These are phyloP conservation scores for Mugil cephalus DNA, from an alignment of 2,113 vertebrate genomes.

Conservation along the genomic window DNA sequence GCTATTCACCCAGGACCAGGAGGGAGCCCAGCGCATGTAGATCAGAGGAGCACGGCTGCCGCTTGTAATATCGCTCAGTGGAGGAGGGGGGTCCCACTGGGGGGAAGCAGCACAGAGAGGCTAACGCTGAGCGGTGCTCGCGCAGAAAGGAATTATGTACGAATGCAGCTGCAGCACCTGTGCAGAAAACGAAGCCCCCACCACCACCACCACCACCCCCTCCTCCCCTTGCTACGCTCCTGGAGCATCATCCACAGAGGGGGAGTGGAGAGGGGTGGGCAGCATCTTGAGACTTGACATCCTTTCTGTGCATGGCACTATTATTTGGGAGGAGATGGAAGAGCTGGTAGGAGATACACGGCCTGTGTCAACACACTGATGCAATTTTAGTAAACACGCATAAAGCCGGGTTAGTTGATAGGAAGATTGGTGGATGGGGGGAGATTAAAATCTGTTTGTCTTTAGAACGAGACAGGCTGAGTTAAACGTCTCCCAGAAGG, in stretches of 20 bases:
- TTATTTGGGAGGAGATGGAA: conserved; percentile 82
- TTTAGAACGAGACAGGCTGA: conserved; percentile 52
- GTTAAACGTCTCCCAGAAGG: conserved; percentile 32
- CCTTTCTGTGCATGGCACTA: conserved; percentile 81
- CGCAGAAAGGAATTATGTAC: conserved; percentile 79
- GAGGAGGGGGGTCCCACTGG: conserved; percentile 80
- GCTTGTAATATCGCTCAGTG: conserved; percentile 86
- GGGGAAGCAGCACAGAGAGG: conserved; percentile 74
- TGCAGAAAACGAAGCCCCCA: conserved; percentile 58
- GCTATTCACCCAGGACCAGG: conserved; percentile 87
- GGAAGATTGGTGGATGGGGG: conserved; percentile 59
- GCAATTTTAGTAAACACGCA: conserved; percentile 82
- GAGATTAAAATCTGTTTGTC: conserved; percentile 64
- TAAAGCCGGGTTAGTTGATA: conserved; percentile 71
- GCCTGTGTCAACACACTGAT: conserved; percentile 83
- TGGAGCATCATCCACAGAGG: conserved; percentile 65
- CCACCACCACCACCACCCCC: neutral
- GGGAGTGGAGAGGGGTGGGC: conserved; percentile 76
- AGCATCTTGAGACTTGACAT: conserved; percentile 85
- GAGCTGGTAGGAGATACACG: conserved; percentile 71
- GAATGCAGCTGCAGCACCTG: conserved; percentile 85
- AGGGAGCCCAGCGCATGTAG: conserved; percentile 80
- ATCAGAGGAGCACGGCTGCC: conserved; percentile 86
- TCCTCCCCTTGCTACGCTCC: conserved; percentile 45
- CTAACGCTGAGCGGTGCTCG: conserved; percentile 69